A percentile compares a stretch with the other conserved stretches of the same genome.
phyloP scores from a whole-genome alignment of 53 echinoderm and acorn worm species.

The Stichopus horrens region DNA sequence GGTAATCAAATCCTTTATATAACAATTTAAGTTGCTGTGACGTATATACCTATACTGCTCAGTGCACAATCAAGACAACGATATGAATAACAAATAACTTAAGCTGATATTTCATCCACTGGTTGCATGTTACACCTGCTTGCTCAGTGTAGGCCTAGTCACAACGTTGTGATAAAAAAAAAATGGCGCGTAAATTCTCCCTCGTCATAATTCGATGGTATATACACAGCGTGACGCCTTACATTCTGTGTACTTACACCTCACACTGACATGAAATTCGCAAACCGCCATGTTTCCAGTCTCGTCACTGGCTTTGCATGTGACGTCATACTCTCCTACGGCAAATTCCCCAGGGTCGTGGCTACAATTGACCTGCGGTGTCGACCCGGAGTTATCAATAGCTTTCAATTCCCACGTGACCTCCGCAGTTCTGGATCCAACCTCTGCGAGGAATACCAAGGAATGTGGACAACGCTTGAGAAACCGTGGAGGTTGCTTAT shows the following conservation, averaged over 20 bases:
- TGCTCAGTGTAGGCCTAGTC: too few relatives aligned
- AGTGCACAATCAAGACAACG: too few relatives aligned
- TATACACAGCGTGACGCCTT: too few relatives aligned
- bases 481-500: slow-evolving; percentile 23
- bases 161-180: too few relatives aligned
- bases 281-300: slow-evolving; percentile 22
- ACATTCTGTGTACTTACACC: slow-evolving; percentile 12
- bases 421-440: slow-evolving; percentile 6
- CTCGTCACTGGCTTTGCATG: slow-evolving; percentile 23
- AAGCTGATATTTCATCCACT: too few relatives aligned
- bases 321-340: slow-evolving; percentile 23
- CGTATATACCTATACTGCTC: too few relatives aligned
- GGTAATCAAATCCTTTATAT: too few relatives aligned
- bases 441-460: slow-evolving; percentile 16
- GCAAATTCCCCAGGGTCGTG: background rate
- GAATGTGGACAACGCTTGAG: slow-evolving; percentile 17
- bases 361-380: slow-evolving; percentile 12
- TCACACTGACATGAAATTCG: slow-evolving; percentile 21
- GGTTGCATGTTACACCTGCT: too few relatives aligned
- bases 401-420: slow-evolving; percentile 17
- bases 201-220: too few relatives aligned
- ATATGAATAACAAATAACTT: too few relatives aligned
- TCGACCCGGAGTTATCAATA: slow-evolving; percentile 1
- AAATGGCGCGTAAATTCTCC: too few relatives aligned
- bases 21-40: too few relatives aligned